Conservation (phyloP, 2,888 invertebrate genomes). For the Drosophila eohydei region DNA sequence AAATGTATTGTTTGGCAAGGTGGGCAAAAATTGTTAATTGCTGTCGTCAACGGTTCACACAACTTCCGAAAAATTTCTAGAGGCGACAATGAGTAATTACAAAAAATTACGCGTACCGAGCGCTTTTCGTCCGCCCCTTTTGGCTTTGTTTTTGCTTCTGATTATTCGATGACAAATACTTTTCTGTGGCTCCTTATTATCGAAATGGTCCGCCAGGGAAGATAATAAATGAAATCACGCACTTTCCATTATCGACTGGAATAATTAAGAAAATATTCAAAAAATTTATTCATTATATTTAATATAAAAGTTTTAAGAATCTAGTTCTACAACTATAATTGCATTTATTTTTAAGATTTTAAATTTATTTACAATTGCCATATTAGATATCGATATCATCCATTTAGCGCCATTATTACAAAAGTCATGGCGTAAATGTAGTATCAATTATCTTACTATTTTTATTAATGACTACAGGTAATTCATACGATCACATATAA, state of each 20-base stretch:
- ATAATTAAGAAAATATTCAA: not conserved
- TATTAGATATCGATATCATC: not conserved
- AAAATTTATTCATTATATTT: not conserved
- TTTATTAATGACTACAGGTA: not conserved
- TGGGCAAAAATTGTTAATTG: slow-evolving; percentile 22
- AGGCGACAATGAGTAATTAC: slow-evolving; percentile 47
- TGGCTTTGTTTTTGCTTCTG: slow-evolving; percentile 63
- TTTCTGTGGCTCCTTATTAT: slow-evolving; percentile 18
- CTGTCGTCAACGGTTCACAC: slow-evolving; percentile 23
- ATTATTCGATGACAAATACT: slow-evolving; percentile 51
- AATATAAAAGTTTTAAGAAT: not conserved
- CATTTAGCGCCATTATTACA: not conserved
- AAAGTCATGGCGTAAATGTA: not conserved
- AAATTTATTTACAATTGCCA: not conserved
- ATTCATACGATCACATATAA: no score
- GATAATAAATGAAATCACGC: slow-evolving; percentile 18
- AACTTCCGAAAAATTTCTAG: slow-evolving; percentile 25
- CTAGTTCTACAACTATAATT: no score
- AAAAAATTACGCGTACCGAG: slow-evolving; percentile 61
- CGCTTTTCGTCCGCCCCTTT: slow-evolving; percentile 62
- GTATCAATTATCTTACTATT: not conserved
- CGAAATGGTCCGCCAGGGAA: slow-evolving; percentile 37
- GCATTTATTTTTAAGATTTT: not conserved
- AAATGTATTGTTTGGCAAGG: slow-evolving; percentile 4
- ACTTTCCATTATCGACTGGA: slow-evolving; percentile 33